phyloP scores from a whole-genome alignment of 2,113 vertebrate genomes.

The Acanthochromis polyacanthus region DNA sequence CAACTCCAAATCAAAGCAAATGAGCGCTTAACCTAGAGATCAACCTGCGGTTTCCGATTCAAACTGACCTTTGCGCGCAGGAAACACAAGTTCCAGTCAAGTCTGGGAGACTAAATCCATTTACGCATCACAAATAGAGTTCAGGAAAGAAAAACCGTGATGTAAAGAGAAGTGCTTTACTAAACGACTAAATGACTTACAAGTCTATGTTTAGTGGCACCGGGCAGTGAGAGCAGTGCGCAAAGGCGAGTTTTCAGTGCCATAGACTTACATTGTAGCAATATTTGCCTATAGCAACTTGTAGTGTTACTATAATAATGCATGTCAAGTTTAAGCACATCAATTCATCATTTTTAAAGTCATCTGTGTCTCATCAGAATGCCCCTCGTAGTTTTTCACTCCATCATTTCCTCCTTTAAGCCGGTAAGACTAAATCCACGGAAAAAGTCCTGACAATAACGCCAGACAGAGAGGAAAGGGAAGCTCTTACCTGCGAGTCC shows the following conservation, averaged over 20 bases:
- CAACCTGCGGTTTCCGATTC: conserved; percentile 53
- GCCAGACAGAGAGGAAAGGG: conserved; percentile 35
- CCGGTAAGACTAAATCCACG: not conserved
- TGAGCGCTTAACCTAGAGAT: conserved; percentile 25
- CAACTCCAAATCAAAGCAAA: conserved; percentile 27
- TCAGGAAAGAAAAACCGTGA: not conserved
- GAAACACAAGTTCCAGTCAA: conserved; percentile 53
- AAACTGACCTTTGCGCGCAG: conserved; percentile 48
- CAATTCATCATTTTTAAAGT: not conserved
- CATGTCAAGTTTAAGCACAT: not conserved
- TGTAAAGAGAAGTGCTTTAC: not conserved
- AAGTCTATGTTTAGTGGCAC: not conserved
- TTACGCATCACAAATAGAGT: conserved; percentile 20
- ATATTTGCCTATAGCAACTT: not conserved
- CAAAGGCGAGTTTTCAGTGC: not conserved
- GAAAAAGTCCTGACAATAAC: conserved; percentile 38
- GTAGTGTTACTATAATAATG: too few relatives aligned
- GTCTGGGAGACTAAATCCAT: conserved; percentile 5
- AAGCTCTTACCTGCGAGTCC: conserved; percentile 88
- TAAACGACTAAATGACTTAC: not conserved
- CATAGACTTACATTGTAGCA: not conserved
- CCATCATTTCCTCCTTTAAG: not conserved
- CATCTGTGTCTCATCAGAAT: not conserved
- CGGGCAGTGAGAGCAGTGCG: not conserved
- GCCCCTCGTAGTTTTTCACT: not conserved